Evolutionary conservation across 2,888 invertebrate species (phyloP).

Genomic region (Lasioglossum vierecki): DNA sequence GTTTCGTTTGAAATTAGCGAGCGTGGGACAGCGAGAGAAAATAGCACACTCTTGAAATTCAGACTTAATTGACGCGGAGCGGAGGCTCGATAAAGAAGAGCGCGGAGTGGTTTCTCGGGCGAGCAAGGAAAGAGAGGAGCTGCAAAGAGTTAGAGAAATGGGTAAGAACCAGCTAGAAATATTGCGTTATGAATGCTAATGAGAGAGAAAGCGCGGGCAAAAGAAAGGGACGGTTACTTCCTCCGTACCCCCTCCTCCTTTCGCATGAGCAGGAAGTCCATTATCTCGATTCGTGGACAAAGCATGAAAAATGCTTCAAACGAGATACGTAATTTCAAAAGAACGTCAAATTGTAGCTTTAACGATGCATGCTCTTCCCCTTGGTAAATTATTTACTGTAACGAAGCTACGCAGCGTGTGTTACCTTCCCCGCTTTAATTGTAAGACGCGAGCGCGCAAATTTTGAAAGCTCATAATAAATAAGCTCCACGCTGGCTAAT

Average conservation of each 20-base stretch:
- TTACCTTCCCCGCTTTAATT: neutral
- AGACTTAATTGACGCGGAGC: constrained; percentile 35
- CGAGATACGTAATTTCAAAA: constrained; percentile 50
- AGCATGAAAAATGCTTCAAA: constrained; percentile 54
- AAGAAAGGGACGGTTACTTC: constrained; percentile 42
- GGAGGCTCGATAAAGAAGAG: neutral
- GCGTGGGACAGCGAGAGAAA: neutral
- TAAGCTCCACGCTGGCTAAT: neutral
- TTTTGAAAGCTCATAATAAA: neutral
- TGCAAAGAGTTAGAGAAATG: constrained; percentile 24
- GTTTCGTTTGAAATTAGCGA: neutral
- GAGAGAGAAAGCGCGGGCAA: constrained; percentile 43
- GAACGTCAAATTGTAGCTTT: constrained; percentile 31
- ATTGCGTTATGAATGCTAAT: constrained; percentile 68
- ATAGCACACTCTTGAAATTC: constrained; percentile 14
- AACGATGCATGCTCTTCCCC: constrained; percentile 20
- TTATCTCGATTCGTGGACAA: constrained; percentile 57
- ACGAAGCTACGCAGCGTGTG: neutral
- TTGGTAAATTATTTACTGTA: constrained; percentile 27
- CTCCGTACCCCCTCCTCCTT: neutral
- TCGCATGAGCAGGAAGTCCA: constrained; percentile 45
- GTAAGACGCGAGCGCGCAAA: neutral
- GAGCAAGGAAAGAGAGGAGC: constrained; percentile 18
- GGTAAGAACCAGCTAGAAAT: constrained; percentile 49
- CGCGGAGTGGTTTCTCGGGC: neutral